Base-by-base conservation (phyloP, 2,888 invertebrate species). In the Esperia sulphurella region DNA sequence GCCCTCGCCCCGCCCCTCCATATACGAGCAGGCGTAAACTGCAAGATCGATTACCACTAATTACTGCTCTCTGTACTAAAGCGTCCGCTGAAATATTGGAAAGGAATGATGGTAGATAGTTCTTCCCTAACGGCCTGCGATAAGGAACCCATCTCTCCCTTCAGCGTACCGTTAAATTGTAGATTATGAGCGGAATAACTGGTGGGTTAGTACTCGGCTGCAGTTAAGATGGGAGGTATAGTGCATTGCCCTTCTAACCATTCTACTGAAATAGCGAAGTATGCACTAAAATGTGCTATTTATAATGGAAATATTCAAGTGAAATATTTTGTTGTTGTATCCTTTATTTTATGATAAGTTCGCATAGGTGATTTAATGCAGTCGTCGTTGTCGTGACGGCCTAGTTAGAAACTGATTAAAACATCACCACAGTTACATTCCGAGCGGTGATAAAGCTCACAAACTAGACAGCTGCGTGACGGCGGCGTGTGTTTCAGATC, bases 31-130 rank as follows among this genome's bases (percentile, higher is more conserved):
- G 72, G 77, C 79, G 79, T 69, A 78, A 79, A 77, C 79, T 75
- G 72, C 65, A 69, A 84, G 85, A 87, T 88, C 86, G 87, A 88
- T 87, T 86, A 86, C 86, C 64, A 65, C 79, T 87, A 88, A 89
- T 88, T 88, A 83, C 77, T 72, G 71, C 74, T 71, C 77, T 78
- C 71, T 68, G 68, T 68, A 64, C 65, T 56, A 65, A 70, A 68
- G 61, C 55, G 59, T 55, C 57, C 60, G 55, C 68, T 69, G 66
- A 77, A 79, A 75, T 74, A 79, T 76, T 68, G 63, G 66, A n/a
- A 41, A 43, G 48, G 39, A 13, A 52, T 49, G 55, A 57, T 52
- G 55, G 59, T n/a, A 55, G 58, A 59, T 62, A 67, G 57, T 63
- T 63, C 61, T 61, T 61, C 60, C 55, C 61, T 65, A 61, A 52